Evolutionary conservation across 2,888 invertebrate genomes (phyloP).

Genomic region (Drosophila merina): DNA sequence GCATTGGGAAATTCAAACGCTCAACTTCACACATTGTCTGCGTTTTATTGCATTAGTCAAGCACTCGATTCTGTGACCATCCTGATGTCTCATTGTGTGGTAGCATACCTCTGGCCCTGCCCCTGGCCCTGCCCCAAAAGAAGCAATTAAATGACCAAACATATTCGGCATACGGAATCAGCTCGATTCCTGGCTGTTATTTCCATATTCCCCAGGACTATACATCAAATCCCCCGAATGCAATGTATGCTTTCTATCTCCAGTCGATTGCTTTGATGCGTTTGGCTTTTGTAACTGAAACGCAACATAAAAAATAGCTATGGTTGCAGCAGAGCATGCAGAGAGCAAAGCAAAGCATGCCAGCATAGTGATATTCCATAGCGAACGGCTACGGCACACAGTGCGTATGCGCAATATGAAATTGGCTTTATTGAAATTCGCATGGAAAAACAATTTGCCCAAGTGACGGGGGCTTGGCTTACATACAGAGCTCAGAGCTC

Average conservation of each 20-base stretch:
- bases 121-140: neutral
- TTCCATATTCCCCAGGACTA: neutral
- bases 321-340: slow-evolving; percentile 6
- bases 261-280: slow-evolving; percentile 13
- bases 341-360: slow-evolving; percentile 48
- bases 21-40: slow-evolving; percentile 77
- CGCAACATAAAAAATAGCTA: slow-evolving; percentile 34
- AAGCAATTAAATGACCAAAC: slow-evolving; percentile 19
- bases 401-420: slow-evolving; percentile 68
- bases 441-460: slow-evolving; percentile 72
- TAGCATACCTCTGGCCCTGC: neutral
- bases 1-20: slow-evolving; percentile 73
- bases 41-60: slow-evolving; percentile 69
- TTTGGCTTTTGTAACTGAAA: slow-evolving; percentile 13
- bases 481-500: slow-evolving; percentile 59
- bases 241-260: slow-evolving; percentile 1
- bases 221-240: neutral
- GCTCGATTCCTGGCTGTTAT: neutral
- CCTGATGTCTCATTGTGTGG: slow-evolving; percentile 12
- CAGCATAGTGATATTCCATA: slow-evolving; percentile 17
- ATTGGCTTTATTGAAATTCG: slow-evolving; percentile 75
- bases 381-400: slow-evolving; percentile 18
- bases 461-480: slow-evolving; percentile 45
- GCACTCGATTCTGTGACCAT: slow-evolving; percentile 12
- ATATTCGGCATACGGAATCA: neutral